Base-by-base conservation (phyloP, 2,888 invertebrate species). In the Mythimna impura region DNA sequence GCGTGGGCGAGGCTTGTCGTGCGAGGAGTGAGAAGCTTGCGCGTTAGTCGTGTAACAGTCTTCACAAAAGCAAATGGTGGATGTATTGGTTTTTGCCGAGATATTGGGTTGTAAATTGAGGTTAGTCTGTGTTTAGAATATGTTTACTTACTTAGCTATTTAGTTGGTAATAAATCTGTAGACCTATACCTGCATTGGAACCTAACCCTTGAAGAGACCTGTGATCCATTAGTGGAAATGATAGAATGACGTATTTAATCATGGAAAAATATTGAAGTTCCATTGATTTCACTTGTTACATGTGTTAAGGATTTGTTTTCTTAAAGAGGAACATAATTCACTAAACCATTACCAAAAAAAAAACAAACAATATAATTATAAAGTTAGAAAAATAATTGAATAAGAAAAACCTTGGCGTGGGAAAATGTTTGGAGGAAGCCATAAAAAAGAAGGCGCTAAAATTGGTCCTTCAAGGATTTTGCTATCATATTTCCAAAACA, bases 1-100 rank as follows among this genome's bases (percentile, higher is more conserved):
- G 75, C 76, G 81, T 76, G 73, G 79, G 72, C 63, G 75, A 60
- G 47, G 58, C 63, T 60, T 74, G 73, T 69, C 63, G 63, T 52
- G 66, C 30, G 14, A 52, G 52, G 62, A 61, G 47, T 40, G 66
- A 60, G 64, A 57, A 72, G 75, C 58, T 60, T 69, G 61, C 55
- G 47, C 58, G 63, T 68, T 50, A 30, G 12, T 58, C 22, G 30
- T 43, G 62, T 30, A 58, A 77, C 73, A 65, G 61, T 25, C 10
- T 43, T 61, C 34, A 60, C 30, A 20, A 55, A 65, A 66, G 22
- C 64, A 81, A 73, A 66, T 61, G 34, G 40, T 3, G 9, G 22
- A 60, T 52, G 36, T 78, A 54, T 62, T 70, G 14, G 50, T 60
- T 30, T 74, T 40, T 30, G 30, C 20, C 14, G 50, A 52, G 14